Percentiles rank a stretch among this genome's conserved stretches.
These are phyloP conservation scores for Parasteatoda tepidariorum DNA, from an alignment of 1,140 invertebrate species.

Conservation along the genomic window DNA sequence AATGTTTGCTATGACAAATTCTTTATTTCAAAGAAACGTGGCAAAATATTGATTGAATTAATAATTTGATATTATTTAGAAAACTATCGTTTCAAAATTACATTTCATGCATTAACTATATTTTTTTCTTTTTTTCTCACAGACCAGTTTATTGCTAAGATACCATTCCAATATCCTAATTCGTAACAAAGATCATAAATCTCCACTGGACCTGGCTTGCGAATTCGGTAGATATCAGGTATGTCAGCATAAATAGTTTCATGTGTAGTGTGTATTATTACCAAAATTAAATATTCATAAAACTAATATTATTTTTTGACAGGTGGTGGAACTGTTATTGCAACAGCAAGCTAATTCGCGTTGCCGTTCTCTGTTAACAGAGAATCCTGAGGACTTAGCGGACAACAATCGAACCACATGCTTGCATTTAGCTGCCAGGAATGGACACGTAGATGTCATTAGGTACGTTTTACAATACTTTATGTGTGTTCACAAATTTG, in stretches of 20 bases:
- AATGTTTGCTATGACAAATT: too few species aligned
- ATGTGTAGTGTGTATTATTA: background rate
- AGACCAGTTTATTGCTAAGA: slow-evolving; percentile 68
- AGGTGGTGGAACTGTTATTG: slow-evolving; percentile 69
- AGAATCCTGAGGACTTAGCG: slow-evolving; percentile 66
- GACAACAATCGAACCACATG: slow-evolving; percentile 69
- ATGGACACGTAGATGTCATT: slow-evolving; percentile 70
- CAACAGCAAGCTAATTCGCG: slow-evolving; percentile 65
- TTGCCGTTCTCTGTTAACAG: slow-evolving; percentile 67
- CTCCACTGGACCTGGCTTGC: slow-evolving; percentile 70
- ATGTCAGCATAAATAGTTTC: background rate
- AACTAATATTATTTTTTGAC: background rate
- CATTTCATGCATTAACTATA: too few species aligned
- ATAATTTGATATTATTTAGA: too few species aligned
- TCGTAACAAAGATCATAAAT: slow-evolving; percentile 68
- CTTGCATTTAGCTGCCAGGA: slow-evolving; percentile 70
- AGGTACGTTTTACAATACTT: too few species aligned
- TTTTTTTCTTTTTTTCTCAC: slow-evolving; percentile 49
- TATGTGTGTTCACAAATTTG: too few species aligned
- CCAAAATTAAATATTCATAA: background rate
- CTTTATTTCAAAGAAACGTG: too few species aligned
- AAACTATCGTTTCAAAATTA: too few species aligned
- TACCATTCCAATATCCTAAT: slow-evolving; percentile 68
- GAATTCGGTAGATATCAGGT: slow-evolving; percentile 70
- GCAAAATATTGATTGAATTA: too few species aligned